Evolutionary conservation across 2,888 invertebrate species (phyloP).

Genomic region (Tenthredo mesomela): DNA sequence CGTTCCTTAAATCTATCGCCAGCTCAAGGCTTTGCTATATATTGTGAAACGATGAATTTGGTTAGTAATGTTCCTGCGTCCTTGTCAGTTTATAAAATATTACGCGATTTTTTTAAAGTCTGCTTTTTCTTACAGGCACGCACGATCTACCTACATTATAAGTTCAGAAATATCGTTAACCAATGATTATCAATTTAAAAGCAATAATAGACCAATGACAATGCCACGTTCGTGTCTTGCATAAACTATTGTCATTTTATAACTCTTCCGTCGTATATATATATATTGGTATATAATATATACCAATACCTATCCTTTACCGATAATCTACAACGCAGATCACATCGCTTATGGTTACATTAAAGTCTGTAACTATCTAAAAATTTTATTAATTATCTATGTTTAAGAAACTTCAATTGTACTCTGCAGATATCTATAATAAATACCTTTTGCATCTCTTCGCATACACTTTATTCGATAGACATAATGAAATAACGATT

Average conservation of each 20-base stretch:
- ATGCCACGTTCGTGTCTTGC: constrained; percentile 20
- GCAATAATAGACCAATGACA: constrained; percentile 2
- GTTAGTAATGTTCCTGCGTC: background rate
- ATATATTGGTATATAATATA: background rate
- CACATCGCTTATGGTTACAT: background rate
- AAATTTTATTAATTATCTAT: background rate
- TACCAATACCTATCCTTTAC: background rate
- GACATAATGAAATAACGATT: background rate
- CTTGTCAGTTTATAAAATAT: background rate
- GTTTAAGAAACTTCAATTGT: background rate
- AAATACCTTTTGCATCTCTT: background rate
- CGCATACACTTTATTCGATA: background rate
- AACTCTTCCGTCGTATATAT: background rate
- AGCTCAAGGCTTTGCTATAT: background rate
- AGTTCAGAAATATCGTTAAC: background rate
- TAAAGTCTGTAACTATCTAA: background rate
- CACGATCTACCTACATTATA: too few species aligned
- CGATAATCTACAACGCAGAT: constrained; percentile 1
- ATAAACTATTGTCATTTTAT: background rate
- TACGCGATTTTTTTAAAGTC: background rate
- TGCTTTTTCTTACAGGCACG: background rate
- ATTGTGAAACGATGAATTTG: background rate
- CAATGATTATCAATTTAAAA: constrained; percentile 29
- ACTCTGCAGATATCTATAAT: background rate
- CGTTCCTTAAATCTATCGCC: background rate